phyloP scores from a whole-genome alignment of 2,888 invertebrate species.

The Eudemis profundana region DNA sequence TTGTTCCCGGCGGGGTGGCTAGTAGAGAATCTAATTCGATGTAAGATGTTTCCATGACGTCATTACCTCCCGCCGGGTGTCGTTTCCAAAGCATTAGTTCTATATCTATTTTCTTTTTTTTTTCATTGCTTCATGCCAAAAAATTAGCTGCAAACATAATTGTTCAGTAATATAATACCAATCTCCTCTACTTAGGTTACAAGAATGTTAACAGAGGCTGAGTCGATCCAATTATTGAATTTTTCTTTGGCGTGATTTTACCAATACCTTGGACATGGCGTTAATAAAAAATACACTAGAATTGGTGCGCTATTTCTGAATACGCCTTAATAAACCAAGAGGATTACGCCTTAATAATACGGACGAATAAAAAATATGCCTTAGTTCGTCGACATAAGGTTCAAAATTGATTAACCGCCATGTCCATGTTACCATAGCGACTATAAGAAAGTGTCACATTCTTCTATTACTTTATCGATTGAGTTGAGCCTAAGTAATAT shows the following conservation, averaged over 20 bases:
- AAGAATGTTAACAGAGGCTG: slow-evolving; percentile 66
- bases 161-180: slow-evolving; percentile 75
- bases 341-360: too few species aligned
- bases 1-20: slow-evolving; percentile 48
- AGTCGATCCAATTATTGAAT: slow-evolving; percentile 44
- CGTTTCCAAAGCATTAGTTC: slow-evolving; percentile 81
- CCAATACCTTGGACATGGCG: slow-evolving; percentile 16
- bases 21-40: slow-evolving; percentile 36
- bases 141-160: slow-evolving; percentile 77
- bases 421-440: slow-evolving; percentile 23
- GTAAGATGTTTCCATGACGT: slow-evolving; percentile 17
- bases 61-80: slow-evolving; percentile 68
- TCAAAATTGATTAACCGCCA: slow-evolving; percentile 7
- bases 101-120: slow-evolving; percentile 63
- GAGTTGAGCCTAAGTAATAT: slow-evolving; percentile 8
- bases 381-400: neutral
- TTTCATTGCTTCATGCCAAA: slow-evolving; percentile 84
- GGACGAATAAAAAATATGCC: neutral
- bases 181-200: slow-evolving; percentile 77
- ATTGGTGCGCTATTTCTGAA: too few species aligned
- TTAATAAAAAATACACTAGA: neutral
- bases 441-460: slow-evolving; percentile 17
- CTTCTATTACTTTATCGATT: slow-evolving; percentile 16
- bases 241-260: slow-evolving; percentile 4
- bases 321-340: too few species aligned